Evolutionary conservation across 2,113 vertebrate species (phyloP).

Genomic region (Gorilla gorilla): DNA sequence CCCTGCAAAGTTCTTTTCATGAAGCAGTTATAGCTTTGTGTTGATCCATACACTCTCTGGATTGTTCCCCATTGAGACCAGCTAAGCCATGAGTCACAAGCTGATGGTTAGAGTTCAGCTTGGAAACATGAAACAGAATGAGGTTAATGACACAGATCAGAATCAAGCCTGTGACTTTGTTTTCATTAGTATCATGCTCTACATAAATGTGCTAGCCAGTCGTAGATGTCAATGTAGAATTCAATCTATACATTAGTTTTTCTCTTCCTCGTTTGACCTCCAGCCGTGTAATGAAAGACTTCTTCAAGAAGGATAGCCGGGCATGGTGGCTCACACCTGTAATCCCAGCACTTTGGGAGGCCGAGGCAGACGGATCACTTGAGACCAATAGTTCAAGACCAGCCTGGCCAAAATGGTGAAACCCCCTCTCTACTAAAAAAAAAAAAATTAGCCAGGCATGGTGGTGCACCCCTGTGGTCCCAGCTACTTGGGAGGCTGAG

Average conservation of each 20-base stretch:
- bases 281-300: not conserved
- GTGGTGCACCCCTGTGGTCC: too few relatives aligned
- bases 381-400: too few relatives aligned
- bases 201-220: not conserved
- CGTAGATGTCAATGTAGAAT: not conserved
- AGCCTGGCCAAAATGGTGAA: too few relatives aligned
- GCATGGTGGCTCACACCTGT: too few relatives aligned
- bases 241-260: not conserved
- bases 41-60: not conserved
- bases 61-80: not conserved
- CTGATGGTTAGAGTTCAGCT: not conserved
- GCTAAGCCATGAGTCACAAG: not conserved
- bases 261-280: not conserved
- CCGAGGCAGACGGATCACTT: too few relatives aligned
- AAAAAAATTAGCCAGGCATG: too few relatives aligned
- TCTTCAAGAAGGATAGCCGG: not conserved
- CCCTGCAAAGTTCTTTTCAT: not conserved
- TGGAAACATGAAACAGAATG: not conserved
- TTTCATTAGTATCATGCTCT: not conserved
- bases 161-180: not conserved
- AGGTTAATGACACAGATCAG: not conserved
- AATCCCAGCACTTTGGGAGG: too few relatives aligned
- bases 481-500: too few relatives aligned
- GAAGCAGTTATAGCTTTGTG: not conserved
- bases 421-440: too few relatives aligned